These are phyloP conservation scores for Girardia tigrina DNA, from an alignment of 2,888 invertebrate species.

Conservation along the genomic window DNA sequence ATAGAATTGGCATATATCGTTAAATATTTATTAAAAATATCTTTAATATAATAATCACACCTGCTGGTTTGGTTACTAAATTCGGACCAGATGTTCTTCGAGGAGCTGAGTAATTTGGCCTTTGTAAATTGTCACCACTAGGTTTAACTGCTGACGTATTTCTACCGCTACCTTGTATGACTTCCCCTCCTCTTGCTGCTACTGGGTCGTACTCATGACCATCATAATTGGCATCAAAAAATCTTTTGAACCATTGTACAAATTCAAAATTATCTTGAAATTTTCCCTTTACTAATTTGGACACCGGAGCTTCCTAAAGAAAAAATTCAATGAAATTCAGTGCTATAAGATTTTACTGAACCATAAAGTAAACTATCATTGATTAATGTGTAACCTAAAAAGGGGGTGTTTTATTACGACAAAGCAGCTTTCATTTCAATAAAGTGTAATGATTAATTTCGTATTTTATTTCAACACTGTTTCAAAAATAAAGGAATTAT, in stretches of 20 bases:
- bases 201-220: conserved; percentile 85
- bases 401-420: too few relatives aligned
- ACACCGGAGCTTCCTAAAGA: conserved; percentile 86
- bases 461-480: too few relatives aligned
- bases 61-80: not conserved
- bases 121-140: not conserved
- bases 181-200: conserved; percentile 69
- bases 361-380: too few relatives aligned
- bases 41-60: too few relatives aligned
- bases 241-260: conserved; percentile 99
- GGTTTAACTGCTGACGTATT: not conserved
- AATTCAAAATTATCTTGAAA: conserved; percentile 99
- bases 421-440: too few relatives aligned
- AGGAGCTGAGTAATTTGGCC: not conserved
- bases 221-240: conserved; percentile 99
- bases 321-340: not conserved
- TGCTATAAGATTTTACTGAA: too few relatives aligned
- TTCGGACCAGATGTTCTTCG: not conserved
- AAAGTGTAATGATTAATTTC: too few relatives aligned
- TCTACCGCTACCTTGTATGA: conserved; percentile 56
- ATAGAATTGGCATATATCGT: too few relatives aligned
- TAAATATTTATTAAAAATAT: too few relatives aligned
- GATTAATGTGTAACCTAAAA: too few relatives aligned
- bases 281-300: conserved; percentile 92
- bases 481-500: too few relatives aligned